Base-by-base conservation (phyloP, 1,140 invertebrate species). In the Heliconius himera region DNA sequence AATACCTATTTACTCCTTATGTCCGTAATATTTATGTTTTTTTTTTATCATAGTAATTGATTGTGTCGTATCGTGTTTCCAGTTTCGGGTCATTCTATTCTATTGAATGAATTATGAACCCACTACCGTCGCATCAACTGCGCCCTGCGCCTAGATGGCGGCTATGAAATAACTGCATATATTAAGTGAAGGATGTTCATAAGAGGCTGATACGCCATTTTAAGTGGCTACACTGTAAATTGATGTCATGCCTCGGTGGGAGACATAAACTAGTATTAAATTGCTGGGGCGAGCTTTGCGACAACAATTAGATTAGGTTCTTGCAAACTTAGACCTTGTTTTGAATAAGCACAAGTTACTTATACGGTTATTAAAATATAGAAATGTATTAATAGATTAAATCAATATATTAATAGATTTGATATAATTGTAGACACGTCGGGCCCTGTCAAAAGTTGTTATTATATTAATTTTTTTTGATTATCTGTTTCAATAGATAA, bases 221-320 rank as follows among this genome's bases (percentile, higher is more conserved):
- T 66, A 66, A 16, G 11, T 11, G 60, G 26, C 60, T 13, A 5
- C 22, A 4, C 60, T 29, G 60, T 66, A 66, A 66, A 29, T 16
- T 66, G 11, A 29, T 29, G 60, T 16, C 60, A 29, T 29, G 22
- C 60, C 9, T 16, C 0, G 60, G 22, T 66, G 60, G 22, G 22
- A 26, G 60, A 66, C 60, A 66, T 60, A 22, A 26, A 26, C 60
- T 66, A 26, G 26, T 66, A 66, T 66, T 66, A 66, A 66, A 66
- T 29, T 66, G 60, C 8, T 66, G 60, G 9, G 60, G 26, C 22
- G 60, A 66, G 60, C 60, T 26, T 29, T 26, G 60, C 22, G 60
- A 66, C 60, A 29, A 66, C 22, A 66, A 66, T 66, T 66, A 66
- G 22, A 66, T 66, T 60, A 60, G 26, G 56, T 60, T 60, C 56